A percentile compares a stretch with the other conserved stretches of the same genome.
Evolutionary conservation across 1,140 invertebrate species (phyloP).

Genomic region (Ceratoteleas bidentatus): DNA sequence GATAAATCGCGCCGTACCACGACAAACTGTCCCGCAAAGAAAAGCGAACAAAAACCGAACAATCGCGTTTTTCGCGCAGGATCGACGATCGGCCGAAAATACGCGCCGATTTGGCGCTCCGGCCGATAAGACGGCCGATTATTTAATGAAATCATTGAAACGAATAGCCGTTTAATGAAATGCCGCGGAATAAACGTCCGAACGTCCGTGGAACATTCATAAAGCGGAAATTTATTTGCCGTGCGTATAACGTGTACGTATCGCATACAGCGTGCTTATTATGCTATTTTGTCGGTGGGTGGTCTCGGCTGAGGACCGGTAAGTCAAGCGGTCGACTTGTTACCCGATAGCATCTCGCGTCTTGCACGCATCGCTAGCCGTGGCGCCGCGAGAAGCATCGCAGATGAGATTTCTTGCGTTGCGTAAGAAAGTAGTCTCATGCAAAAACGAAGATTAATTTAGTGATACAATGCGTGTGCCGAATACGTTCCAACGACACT

Average conservation of each 20-base stretch:
- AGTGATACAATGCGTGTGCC: constrained; percentile 65
- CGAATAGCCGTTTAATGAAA: constrained; percentile 52
- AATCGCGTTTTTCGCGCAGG: not conserved
- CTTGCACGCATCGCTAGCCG: constrained; percentile 75
- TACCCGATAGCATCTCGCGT: constrained; percentile 76
- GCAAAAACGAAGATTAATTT: constrained; percentile 64
- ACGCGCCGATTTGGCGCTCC: no score
- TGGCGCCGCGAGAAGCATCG: constrained; percentile 66
- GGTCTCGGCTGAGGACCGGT: constrained; percentile 74
- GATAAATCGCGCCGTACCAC: constrained; percentile 46
- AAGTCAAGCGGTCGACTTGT: constrained; percentile 72
- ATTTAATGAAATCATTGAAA: constrained; percentile 63
- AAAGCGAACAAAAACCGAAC: no score
- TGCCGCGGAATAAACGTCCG: constrained; percentile 49
- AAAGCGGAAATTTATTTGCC: constrained; percentile 63
- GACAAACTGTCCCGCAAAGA: no score
- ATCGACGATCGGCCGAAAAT: constrained; percentile 7
- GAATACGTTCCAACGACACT: constrained; percentile 64
- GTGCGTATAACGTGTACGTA: constrained; percentile 68
- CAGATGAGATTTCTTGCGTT: constrained; percentile 65
- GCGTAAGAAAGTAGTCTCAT: constrained; percentile 67
- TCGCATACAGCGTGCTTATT: constrained; percentile 77
- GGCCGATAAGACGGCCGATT: no score
- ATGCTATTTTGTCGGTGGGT: constrained; percentile 77
- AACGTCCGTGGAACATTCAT: constrained; percentile 54